phyloP scores from a whole-genome alignment of 2,113 vertebrate species.

The Notechis scutatus region DNA sequence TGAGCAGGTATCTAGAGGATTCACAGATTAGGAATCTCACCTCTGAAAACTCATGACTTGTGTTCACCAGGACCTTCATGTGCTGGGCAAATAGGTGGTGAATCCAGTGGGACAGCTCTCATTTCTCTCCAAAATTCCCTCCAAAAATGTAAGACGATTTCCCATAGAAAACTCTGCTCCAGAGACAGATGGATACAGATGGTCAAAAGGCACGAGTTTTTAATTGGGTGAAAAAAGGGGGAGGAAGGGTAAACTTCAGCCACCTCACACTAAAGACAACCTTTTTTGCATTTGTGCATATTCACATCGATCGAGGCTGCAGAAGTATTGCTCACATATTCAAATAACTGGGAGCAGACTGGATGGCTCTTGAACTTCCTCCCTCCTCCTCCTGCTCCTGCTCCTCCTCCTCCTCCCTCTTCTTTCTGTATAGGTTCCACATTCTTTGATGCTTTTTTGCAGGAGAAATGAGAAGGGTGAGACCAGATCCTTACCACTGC shows the following conservation, averaged over 20 bases:
- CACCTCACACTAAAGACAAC: neutral
- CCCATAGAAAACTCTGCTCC: no score
- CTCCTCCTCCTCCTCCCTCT: neutral
- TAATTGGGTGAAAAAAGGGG: no score
- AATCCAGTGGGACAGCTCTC: neutral
- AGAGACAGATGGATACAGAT: neutral
- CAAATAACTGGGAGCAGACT: neutral
- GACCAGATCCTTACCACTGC: neutral
- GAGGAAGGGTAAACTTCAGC: neutral
- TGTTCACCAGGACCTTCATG: neutral
- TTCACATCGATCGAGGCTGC: neutral
- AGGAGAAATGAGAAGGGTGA: neutral
- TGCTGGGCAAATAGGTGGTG: neutral
- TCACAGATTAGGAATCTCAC: neutral
- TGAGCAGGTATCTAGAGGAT: neutral
- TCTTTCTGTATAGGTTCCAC: neutral
- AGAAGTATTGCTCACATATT: neutral
- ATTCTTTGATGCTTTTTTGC: neutral
- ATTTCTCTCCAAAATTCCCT: no score
- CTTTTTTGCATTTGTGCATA: neutral
- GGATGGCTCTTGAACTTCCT: neutral
- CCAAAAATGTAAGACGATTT: neutral
- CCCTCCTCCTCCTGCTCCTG: fast-evolving
- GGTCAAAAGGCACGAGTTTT: neutral
- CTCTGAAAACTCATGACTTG: neutral